Percentiles rank a stretch among this genome's conserved stretches.
phyloP scores from a whole-genome alignment of 92 coral and sea anemone species.

The Hydrozoanthus gracilis region DNA sequence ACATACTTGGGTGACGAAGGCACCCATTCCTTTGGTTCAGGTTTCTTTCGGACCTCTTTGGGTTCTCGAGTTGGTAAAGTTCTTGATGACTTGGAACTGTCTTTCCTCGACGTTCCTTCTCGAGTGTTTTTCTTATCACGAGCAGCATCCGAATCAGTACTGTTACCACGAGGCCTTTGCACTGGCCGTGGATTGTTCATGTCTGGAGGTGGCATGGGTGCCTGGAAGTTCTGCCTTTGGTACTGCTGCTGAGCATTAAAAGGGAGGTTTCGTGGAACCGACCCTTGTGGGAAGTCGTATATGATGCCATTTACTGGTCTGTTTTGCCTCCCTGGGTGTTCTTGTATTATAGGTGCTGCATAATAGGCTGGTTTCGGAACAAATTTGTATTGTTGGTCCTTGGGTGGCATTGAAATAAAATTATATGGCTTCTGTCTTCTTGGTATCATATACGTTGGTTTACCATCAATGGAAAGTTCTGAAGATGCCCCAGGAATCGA shows the following conservation, averaged over 20 bases:
- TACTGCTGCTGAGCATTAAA: constrained; percentile 20
- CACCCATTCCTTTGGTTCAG: constrained; percentile 83
- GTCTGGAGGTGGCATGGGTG: constrained; percentile 3
- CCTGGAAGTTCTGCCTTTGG: constrained; percentile 28
- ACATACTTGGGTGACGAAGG: constrained; percentile 63
- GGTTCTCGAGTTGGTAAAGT: constrained; percentile 44
- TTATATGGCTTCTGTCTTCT: constrained; percentile 46
- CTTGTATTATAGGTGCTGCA: constrained; percentile 18
- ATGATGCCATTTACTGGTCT: constrained; percentile 44
- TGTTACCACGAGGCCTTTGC: constrained; percentile 29
- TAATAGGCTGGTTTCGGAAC: constrained; percentile 35
- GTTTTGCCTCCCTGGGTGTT: constrained; percentile 29
- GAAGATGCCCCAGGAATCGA: constrained; percentile 80
- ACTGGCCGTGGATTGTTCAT: neutral
- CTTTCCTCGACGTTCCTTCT: constrained; percentile 15
- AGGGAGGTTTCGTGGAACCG: constrained; percentile 7
- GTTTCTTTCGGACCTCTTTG: constrained; percentile 82
- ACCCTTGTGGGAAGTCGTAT: constrained; percentile 38
- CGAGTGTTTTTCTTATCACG: constrained; percentile 29
- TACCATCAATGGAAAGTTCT: constrained; percentile 60
- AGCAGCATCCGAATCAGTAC: constrained; percentile 30
- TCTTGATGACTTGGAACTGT: constrained; percentile 54
- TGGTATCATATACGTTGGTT: constrained; percentile 38
- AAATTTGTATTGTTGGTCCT: constrained; percentile 28
- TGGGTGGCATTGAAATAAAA: constrained; percentile 25